These are phyloP conservation scores for Pangasius larnaudii DNA, from an alignment of 2,797 vertebrate species.

Conservation along the genomic window DNA sequence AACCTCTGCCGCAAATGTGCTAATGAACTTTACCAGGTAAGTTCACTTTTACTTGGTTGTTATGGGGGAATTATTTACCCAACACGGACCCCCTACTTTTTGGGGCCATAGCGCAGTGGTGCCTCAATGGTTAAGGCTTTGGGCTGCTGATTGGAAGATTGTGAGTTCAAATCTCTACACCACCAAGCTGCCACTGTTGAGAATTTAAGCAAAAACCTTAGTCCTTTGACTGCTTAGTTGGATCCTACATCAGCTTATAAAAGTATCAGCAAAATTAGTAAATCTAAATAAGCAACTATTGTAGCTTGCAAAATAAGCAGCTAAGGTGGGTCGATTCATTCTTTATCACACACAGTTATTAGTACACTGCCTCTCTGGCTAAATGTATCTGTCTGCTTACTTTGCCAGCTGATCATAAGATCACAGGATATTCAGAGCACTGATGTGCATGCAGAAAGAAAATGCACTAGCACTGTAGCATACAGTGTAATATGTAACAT, in stretches of 20 bases:
- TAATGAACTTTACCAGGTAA: constrained; percentile 79
- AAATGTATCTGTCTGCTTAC: neutral
- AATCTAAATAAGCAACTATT: too few species aligned
- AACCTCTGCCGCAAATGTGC: constrained; percentile 80
- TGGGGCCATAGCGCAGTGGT: neutral
- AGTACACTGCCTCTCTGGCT: neutral
- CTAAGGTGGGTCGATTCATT: neutral
- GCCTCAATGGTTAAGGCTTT: neutral
- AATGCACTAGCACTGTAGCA: neutral
- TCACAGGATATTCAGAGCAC: neutral
- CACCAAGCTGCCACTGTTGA: neutral
- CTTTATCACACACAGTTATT: neutral
- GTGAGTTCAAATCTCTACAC: neutral
- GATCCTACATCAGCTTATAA: neutral
- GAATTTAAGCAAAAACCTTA: neutral
- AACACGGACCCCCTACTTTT: neutral
- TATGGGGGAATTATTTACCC: neutral
- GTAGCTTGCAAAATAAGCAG: neutral
- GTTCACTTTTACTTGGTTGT: neutral
- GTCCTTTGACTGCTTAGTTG: neutral
- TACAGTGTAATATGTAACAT: neutral
- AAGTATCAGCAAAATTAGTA: too few species aligned
- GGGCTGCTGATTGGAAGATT: neutral
- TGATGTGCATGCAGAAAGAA: neutral
- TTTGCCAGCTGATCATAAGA: constrained; percentile 1